Conservation (phyloP, 2,797 vertebrate genomes). For the Lacerta bilineata region DNA sequence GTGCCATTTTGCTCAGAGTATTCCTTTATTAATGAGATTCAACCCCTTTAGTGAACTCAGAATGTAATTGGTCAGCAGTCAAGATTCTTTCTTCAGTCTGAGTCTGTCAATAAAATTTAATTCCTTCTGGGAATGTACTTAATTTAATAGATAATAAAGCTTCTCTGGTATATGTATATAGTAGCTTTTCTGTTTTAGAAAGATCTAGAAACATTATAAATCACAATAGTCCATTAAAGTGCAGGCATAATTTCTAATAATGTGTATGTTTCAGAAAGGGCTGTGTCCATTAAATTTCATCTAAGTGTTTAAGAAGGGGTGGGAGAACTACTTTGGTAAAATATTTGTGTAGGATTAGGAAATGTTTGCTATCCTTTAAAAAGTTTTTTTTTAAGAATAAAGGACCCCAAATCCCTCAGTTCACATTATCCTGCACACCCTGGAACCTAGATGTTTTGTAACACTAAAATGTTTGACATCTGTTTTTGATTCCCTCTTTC, state of each 20-base stretch:
- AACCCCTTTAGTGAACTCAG: conserved; percentile 59
- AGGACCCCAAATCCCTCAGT: background rate
- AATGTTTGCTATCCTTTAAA: background rate
- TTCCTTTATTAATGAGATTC: conserved; percentile 71
- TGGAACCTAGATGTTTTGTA: background rate
- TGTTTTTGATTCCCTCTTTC: background rate
- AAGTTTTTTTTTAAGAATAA: background rate
- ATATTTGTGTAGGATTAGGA: conserved; percentile 1
- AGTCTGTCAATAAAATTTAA: conserved; percentile 57
- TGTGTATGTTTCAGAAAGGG: background rate
- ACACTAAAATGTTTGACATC: background rate
- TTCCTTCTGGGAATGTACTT: conserved; percentile 31
- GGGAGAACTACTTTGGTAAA: background rate
- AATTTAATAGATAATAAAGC: conserved; percentile 15
- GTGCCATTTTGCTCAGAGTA: conserved; percentile 44
- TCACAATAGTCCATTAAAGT: background rate
- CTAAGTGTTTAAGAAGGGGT: background rate
- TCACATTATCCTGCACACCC: background rate
- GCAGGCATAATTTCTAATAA: background rate
- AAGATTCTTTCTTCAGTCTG: conserved; percentile 23
- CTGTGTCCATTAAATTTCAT: background rate
- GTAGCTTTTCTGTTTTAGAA: conserved; percentile 6
- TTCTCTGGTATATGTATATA: background rate
- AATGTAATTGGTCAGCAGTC: conserved; percentile 52
- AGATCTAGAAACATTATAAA: conserved; percentile 5